Evolutionary conservation across 2,888 invertebrate species (phyloP), one percentile per base, ranked within the genome.

Genomic region (Oxyteleia sp.): DNA sequence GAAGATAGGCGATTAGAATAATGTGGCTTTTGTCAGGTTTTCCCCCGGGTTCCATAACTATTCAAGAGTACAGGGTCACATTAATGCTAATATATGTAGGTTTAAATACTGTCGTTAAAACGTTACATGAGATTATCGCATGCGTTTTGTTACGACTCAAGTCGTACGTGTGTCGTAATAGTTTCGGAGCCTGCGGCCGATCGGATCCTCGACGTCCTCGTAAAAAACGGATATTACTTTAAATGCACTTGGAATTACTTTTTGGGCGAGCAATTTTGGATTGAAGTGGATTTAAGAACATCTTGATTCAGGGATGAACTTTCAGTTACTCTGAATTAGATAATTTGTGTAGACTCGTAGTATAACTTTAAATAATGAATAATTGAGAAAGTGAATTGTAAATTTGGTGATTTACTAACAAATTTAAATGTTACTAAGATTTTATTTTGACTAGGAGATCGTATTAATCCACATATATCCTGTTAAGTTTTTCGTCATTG

Each of bases 91-190:
- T 84, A 61, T 82, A 87, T 79, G 83, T 85, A 81, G 82, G 85
- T 84, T 87, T 87, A 84, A 86, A 86, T 82, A 76, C 83, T 68
- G 82, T 86, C 84, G 84, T 86, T 87, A 84, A 87, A 87, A 85
- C 74, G 82, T 74, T 79, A 79, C 69, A 45, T 49, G 69, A 63
- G 74, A 83, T 83, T 74, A 83, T 63, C 59, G 66, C 66, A 76
- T 68, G 74, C 51, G 51, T 75, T 69, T 74, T 66, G 71, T 82
- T 76, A 47, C 57, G 45, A 55, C 68, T 68, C 47, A 59, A 71
- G 59, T 63, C 63, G 51, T 66, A 55, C 68, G 45, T 20, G 51
- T n/a, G n/a, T n/a, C 51, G 59, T 76, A 66, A 55, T 66, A 59
- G 57, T 51, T 55, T 49, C 35, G 45, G 51, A 13, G 69, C 79